A percentile compares a stretch with the other conserved stretches of the same genome.
Evolutionary conservation across 2,113 vertebrate genomes (phyloP).

Genomic region (Mastomys coucha): DNA sequence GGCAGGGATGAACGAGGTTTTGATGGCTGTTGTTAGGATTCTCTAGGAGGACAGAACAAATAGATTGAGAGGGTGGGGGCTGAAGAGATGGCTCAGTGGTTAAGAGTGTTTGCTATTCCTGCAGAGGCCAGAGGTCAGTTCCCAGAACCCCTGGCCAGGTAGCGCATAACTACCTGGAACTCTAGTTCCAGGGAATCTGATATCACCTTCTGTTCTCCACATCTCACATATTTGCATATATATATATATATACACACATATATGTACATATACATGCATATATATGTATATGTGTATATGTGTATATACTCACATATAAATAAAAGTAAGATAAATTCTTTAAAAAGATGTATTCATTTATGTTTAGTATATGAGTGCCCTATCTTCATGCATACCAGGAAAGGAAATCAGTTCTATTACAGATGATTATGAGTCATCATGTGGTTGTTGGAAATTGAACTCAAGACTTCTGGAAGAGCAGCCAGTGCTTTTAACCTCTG

Average conservation of each 20-base stretch:
- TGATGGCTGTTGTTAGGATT: not conserved
- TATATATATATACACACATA: not conserved
- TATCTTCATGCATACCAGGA: too few species aligned
- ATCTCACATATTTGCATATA: not conserved
- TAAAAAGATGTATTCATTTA: too few species aligned
- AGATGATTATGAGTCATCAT: too few species aligned
- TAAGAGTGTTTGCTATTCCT: not conserved
- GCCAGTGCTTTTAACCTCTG: too few species aligned
- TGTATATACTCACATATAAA: not conserved
- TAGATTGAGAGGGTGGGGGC: not conserved
- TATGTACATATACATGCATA: not conserved
- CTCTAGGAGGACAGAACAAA: not conserved
- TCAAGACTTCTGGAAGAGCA: too few species aligned
- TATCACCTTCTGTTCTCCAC: not conserved
- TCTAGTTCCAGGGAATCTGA: not conserved
- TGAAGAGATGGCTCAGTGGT: not conserved
- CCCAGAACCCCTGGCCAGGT: not conserved
- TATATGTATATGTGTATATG: not conserved
- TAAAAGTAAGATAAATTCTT: not conserved
- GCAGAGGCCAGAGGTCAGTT: not conserved
- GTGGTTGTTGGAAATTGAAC: too few species aligned
- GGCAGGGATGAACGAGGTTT: not conserved
- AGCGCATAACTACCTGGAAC: not conserved
- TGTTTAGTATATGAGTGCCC: too few species aligned
- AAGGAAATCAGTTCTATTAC: too few species aligned